Evolutionary conservation across 2,113 vertebrate species (phyloP).

Genomic region (Xenopus laevis): DNA sequence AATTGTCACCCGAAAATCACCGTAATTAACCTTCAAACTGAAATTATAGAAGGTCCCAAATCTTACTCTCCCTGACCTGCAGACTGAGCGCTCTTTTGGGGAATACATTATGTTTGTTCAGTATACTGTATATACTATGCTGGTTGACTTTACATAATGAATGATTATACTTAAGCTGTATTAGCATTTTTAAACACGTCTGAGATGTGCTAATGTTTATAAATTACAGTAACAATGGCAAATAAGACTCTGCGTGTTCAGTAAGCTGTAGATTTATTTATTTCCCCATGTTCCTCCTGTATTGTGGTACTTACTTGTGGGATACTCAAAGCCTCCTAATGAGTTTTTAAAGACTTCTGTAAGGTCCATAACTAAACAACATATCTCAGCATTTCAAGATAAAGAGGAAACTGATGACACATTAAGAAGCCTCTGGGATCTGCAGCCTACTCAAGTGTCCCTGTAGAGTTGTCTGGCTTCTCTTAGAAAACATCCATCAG

Average conservation of each 20-base stretch:
- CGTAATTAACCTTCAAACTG: too few relatives aligned
- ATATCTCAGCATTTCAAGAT: slow-evolving; percentile 43
- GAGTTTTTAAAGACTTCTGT: slow-evolving; percentile 42
- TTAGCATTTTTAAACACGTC: not conserved
- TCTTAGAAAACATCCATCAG: slow-evolving; percentile 42
- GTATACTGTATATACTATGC: too few relatives aligned
- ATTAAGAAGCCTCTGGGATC: slow-evolving; percentile 34
- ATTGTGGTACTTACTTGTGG: slow-evolving; percentile 36
- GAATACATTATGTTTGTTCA: too few relatives aligned
- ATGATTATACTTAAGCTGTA: too few relatives aligned
- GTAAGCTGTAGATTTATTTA: not conserved
- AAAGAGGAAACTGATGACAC: slow-evolving; percentile 40
- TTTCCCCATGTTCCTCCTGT: slow-evolving; percentile 14
- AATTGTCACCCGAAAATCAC: too few relatives aligned
- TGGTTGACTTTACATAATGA: too few relatives aligned
- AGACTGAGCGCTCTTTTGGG: too few relatives aligned
- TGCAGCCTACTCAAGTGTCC: slow-evolving; percentile 15
- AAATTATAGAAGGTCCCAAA: too few relatives aligned
- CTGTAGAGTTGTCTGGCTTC: slow-evolving; percentile 21
- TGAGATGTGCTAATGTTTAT: not conserved
- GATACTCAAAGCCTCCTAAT: slow-evolving; percentile 36
- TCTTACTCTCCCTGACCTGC: too few relatives aligned
- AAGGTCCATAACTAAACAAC: slow-evolving; percentile 44
- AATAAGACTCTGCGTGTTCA: not conserved
- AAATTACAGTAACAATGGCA: not conserved